Percentiles rank a stretch among this genome's conserved stretches.
phyloP scores from a whole-genome alignment of 2,888 invertebrate species.

The Myathropa florea region DNA sequence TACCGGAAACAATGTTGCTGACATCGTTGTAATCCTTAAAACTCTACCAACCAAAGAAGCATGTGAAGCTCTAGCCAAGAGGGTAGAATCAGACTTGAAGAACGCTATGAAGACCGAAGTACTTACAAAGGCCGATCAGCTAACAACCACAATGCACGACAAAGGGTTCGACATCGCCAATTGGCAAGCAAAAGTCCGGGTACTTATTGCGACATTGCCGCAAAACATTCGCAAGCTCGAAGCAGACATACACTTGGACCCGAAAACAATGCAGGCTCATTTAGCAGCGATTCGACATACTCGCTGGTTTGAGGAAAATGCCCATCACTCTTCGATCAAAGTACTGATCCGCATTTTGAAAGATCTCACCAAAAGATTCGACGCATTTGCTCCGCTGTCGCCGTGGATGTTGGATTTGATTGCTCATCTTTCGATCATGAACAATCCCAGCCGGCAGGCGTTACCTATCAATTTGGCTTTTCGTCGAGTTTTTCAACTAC shows the following conservation, averaged over 20 bases:
- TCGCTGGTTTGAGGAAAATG: conserved; percentile 99
- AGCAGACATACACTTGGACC: conserved; percentile 89
- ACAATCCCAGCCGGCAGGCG: conserved; percentile 95
- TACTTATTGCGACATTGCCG: conserved; percentile 96
- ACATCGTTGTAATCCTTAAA: conserved; percentile 97
- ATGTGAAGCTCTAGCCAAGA: conserved; percentile 94
- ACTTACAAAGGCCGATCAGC: conserved; percentile 83
- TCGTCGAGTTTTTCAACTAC: conserved; percentile 92
- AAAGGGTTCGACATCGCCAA: conserved; percentile 94
- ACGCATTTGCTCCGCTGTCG: conserved; percentile 93
- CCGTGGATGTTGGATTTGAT: conserved; percentile 98
- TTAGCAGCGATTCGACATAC: conserved; percentile 97
- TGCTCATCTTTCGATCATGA: conserved; percentile 98
- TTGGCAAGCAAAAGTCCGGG: conserved; percentile 91
- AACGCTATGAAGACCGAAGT: conserved; percentile 85
- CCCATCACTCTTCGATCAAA: conserved; percentile 97
- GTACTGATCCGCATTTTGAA: conserved; percentile 95
- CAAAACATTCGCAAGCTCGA: conserved; percentile 96
- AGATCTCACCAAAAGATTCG: conserved; percentile 93
- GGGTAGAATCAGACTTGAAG: conserved; percentile 92
- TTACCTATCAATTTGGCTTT: conserved; percentile 96
- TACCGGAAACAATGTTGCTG: conserved; percentile 96
- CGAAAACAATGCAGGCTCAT: conserved; percentile 92
- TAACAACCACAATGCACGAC: conserved; percentile 83
- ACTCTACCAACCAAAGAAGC: conserved; percentile 97